These are phyloP conservation scores for Onthophagus taurus DNA, from an alignment of 1,140 invertebrate genomes.

Conservation along the genomic window DNA sequence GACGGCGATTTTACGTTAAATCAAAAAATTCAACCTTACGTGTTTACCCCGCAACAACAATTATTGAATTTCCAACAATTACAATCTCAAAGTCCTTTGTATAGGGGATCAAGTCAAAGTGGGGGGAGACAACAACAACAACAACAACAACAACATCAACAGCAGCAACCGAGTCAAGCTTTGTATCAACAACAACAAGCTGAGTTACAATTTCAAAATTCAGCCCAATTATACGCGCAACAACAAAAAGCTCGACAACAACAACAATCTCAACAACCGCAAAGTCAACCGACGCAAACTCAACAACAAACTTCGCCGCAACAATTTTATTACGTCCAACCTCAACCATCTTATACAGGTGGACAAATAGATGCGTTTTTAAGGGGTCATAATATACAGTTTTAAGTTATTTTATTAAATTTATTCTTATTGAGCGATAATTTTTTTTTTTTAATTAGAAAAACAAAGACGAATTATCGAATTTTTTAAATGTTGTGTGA, in stretches of 20 bases:
- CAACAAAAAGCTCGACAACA: conserved; percentile 49
- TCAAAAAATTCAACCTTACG: conserved; percentile 64
- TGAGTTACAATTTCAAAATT: conserved; percentile 56
- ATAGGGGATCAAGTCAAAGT: too few relatives aligned
- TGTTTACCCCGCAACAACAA: conserved; percentile 49
- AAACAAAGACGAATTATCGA: too few relatives aligned
- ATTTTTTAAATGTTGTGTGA: too few relatives aligned
- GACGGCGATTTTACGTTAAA: conserved; percentile 59
- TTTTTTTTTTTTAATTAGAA: too few relatives aligned
- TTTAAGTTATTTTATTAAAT: conserved; percentile 36
- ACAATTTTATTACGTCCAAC: conserved; percentile 57
- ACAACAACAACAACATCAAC: conserved; percentile 22
- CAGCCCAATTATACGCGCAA: conserved; percentile 62
- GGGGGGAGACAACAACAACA: too few relatives aligned
- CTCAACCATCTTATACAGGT: conserved; percentile 37
- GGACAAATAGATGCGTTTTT: conserved; percentile 75
- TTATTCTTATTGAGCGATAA: too few relatives aligned
- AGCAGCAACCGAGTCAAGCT: conserved; percentile 44
- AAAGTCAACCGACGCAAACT: conserved; percentile 36
- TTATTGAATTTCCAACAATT: conserved; percentile 33
- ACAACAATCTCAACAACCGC: conserved; percentile 39
- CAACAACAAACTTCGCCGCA: conserved; percentile 40
- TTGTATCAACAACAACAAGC: conserved; percentile 61
- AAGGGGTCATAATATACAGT: conserved; percentile 57
- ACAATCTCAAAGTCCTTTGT: conserved; percentile 38